Evolutionary conservation across 2,113 vertebrate genomes (phyloP).

Genomic region (Toxotes chatareus): DNA sequence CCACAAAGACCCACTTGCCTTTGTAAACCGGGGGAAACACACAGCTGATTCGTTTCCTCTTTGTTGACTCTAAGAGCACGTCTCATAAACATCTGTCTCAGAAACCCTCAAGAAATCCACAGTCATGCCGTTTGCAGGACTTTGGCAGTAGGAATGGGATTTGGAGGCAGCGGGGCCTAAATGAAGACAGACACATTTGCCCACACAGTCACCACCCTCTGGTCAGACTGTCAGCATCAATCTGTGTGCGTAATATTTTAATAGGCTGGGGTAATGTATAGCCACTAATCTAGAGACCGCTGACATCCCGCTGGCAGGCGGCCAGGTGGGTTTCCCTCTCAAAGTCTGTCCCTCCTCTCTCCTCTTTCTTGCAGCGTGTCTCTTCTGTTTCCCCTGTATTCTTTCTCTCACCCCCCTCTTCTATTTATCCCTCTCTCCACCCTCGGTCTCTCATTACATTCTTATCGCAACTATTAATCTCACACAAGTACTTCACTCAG

Average conservation of each 20-base stretch:
- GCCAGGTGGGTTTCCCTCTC: conserved; percentile 70
- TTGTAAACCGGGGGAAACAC: neutral
- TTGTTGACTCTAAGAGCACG: neutral
- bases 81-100: neutral
- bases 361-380: neutral
- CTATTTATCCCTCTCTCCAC: conserved; percentile 11
- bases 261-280: conserved; percentile 70
- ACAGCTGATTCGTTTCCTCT: neutral
- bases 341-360: conserved; percentile 33
- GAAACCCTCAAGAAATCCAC: conserved; percentile 35
- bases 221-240: conserved; percentile 73
- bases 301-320: conserved; percentile 73
- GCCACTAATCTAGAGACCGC: conserved; percentile 76
- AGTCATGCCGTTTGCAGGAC: conserved; percentile 13
- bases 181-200: conserved; percentile 69
- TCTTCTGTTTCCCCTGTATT: conserved; percentile 18
- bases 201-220: conserved; percentile 64
- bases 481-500: conserved; percentile 82
- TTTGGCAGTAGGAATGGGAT: conserved; percentile 10
- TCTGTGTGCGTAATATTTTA: conserved; percentile 73
- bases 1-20: neutral
- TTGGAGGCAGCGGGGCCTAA: conserved; percentile 30
- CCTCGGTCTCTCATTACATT: conserved; percentile 67
- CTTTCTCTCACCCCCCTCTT: neutral
- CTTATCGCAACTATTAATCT: conserved; percentile 83